These are phyloP conservation scores for Saccostrea echinata DNA, from an alignment of 1,140 invertebrate genomes.

Conservation along the genomic window DNA sequence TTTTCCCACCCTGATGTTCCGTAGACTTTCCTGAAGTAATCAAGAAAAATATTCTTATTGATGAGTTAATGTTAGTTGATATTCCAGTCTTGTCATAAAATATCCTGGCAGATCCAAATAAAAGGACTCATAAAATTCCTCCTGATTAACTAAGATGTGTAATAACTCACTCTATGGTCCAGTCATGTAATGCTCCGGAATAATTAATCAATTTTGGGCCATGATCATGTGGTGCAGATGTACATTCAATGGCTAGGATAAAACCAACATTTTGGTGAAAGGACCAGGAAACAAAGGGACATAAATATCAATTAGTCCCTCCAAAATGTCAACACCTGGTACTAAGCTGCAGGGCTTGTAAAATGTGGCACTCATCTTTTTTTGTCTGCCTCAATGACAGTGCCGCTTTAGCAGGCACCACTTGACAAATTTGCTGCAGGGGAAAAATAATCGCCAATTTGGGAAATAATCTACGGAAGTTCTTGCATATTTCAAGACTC, in stretches of 20 bases:
- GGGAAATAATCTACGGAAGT: slow-evolving; percentile 34
- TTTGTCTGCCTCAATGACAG: slow-evolving; percentile 19
- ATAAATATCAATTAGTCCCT: slow-evolving; percentile 33
- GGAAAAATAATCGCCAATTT: slow-evolving; percentile 32
- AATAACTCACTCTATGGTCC: slow-evolving; percentile 31
- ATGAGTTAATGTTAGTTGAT: slow-evolving; percentile 39
- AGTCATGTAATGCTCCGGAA: slow-evolving; percentile 17
- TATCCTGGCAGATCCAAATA: slow-evolving; percentile 34
- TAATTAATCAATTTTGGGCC: slow-evolving; percentile 15
- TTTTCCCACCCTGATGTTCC: slow-evolving; percentile 32
- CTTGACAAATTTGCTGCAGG: slow-evolving; percentile 36
- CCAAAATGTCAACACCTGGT: slow-evolving; percentile 17
- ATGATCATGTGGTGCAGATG: background rate
- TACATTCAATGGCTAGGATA: background rate
- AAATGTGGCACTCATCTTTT: slow-evolving; percentile 23
- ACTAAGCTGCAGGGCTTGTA: slow-evolving; percentile 2
- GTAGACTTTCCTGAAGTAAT: slow-evolving; percentile 35
- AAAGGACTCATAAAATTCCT: slow-evolving; percentile 37
- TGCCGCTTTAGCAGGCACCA: background rate
- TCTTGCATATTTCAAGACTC: slow-evolving; percentile 36
- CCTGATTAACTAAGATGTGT: slow-evolving; percentile 34
- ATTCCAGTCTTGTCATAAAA: slow-evolving; percentile 37
- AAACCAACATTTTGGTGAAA: background rate
- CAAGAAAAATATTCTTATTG: slow-evolving; percentile 37
- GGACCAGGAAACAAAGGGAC: slow-evolving; percentile 13